Evolutionary conservation across 2,797 vertebrate genomes (phyloP), one percentile per base, ranked within the genome.

Genomic region (Microcaecilia unicolor): DNA sequence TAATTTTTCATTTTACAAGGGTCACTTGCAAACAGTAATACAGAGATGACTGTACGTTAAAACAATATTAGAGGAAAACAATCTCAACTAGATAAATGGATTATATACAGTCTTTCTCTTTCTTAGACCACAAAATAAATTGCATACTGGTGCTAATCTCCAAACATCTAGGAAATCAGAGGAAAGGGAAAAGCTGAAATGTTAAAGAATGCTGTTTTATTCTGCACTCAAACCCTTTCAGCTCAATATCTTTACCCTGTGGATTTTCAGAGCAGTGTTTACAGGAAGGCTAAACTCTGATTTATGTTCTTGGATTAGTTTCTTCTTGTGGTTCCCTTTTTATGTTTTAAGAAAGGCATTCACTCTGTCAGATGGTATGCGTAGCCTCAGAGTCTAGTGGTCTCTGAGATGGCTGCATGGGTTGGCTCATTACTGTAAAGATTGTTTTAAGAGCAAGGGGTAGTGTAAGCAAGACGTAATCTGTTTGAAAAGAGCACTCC

Each of bases 351-450:
- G 42, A 50, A 53, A 31, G 4, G 5, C n/a, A 13, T 17, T 11
- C 1, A 13, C 17, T 11, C 1, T 45, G 30, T 41, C 55, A 48
- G 55, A 42, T 43, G 18, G 34, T 2, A 1, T 3, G 1, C 5
- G 48, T 32, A 40, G 20, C 42, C 31, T 22, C 20, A n/a, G 33
- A 44, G 16, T 41, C 3, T 5, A 14, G 7, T 22, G 48, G 18
- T 51, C 34, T 26, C 28, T 30, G 12, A 6, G 42, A 9, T 15
- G 28, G 37, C 31, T 47, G 15, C 33, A 44, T 23, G 31, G 33
- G 10, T 19, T 36, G 20, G 48, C 51, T 31, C 30, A n/a, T 31
- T 43, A 51, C n/a, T 22, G 33, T 43, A 42, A 35, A 35, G 39
- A 16, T 25, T 51, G 27, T 34, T 38, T 6, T 25, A 23, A 11